Evolutionary conservation across 1,140 invertebrate species (phyloP).

Genomic region (Pinna nobilis): DNA sequence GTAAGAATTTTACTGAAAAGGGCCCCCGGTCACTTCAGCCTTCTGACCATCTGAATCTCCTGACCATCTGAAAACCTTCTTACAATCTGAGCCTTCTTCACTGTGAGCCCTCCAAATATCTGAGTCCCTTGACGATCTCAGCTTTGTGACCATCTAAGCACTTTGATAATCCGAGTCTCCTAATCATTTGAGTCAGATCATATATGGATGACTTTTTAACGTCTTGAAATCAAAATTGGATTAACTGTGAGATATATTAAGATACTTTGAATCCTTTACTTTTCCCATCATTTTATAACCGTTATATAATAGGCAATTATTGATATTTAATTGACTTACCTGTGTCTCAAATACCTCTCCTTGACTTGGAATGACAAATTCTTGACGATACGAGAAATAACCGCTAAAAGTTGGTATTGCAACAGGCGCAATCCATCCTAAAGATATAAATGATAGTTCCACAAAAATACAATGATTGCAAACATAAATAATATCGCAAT

Average conservation of each 20-base stretch:
- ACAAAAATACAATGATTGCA: background rate
- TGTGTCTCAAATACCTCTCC: slow-evolving; percentile 30
- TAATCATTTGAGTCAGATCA: too few species aligned
- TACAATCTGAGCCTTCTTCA: too few species aligned
- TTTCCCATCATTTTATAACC: background rate
- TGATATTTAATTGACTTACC: slow-evolving; percentile 25
- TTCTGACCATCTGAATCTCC: too few species aligned
- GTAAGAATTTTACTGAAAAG: too few species aligned
- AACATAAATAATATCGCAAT: background rate
- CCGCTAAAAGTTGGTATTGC: slow-evolving; percentile 36
- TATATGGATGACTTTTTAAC: too few species aligned
- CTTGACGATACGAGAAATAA: slow-evolving; percentile 47
- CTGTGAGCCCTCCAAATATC: too few species aligned
- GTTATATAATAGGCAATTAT: background rate
- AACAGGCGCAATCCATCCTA: slow-evolving; percentile 30
- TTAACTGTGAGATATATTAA: background rate
- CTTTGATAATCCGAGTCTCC: too few species aligned
- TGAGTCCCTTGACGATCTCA: too few species aligned
- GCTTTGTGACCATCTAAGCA: too few species aligned
- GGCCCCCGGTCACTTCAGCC: too few species aligned
- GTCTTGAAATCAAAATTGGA: too few species aligned
- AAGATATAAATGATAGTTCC: background rate
- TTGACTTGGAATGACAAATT: slow-evolving; percentile 42
- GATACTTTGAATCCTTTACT: background rate
- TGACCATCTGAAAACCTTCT: too few species aligned